A percentile compares a stretch with the other conserved stretches of the same genome.
Conservation (phyloP, 2,113 vertebrate genomes). For the Serinus canaria region DNA sequence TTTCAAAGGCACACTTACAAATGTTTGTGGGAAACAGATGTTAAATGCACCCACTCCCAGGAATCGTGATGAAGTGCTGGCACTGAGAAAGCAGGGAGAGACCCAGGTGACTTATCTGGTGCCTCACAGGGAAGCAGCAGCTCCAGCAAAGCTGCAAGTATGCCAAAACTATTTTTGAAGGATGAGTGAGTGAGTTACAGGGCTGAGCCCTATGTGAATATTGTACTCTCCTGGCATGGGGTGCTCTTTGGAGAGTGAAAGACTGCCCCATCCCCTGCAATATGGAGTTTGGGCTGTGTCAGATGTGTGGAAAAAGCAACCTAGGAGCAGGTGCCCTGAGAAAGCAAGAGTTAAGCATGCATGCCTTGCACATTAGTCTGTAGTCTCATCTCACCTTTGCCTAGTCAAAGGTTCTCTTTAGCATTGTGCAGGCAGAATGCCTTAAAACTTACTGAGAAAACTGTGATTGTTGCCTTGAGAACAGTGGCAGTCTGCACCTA, state of each 20-base stretch:
- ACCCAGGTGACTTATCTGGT: not conserved
- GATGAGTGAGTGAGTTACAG: not conserved
- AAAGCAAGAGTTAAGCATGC: not conserved
- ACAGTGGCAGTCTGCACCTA: accelerated
- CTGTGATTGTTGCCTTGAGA: not conserved
- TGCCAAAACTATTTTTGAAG: not conserved
- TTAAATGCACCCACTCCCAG: not conserved
- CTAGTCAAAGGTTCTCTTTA: not conserved
- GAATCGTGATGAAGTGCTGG: not conserved
- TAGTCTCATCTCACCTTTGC: not conserved
- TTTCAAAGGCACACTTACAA: not conserved
- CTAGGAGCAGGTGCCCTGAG: not conserved
- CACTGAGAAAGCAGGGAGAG: not conserved
- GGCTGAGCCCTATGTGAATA: not conserved
- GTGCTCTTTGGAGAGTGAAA: not conserved
- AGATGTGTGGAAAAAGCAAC: not conserved
- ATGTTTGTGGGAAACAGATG: conserved; percentile 22
- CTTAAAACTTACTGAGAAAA: not conserved
- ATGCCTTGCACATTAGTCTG: not conserved
- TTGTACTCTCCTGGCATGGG: no score
- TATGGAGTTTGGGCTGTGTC: not conserved
- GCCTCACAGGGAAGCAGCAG: not conserved
- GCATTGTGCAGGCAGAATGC: not conserved
- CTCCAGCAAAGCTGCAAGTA: not conserved
- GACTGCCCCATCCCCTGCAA: not conserved